A percentile compares a stretch with the other conserved stretches of the same genome.
Conservation (phyloP, 2,888 invertebrate genomes). For the Torymus tubicola region DNA sequence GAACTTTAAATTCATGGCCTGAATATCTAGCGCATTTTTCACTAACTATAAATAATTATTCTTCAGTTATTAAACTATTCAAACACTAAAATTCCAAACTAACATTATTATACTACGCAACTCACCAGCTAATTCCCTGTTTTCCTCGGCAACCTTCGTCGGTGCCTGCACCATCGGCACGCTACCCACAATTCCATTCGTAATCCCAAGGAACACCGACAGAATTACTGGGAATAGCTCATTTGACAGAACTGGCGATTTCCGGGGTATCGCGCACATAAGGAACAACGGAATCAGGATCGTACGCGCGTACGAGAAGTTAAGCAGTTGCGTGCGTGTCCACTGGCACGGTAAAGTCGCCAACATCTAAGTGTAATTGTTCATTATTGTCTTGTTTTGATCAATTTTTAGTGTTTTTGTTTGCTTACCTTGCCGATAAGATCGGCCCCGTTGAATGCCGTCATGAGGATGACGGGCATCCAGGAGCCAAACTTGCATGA, state of each 20-base stretch:
- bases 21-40: too few relatives aligned
- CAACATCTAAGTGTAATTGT: constrained; percentile 79
- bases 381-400: background rate
- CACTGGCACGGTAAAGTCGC: constrained; percentile 90
- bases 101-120: constrained; percentile 1
- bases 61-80: too few relatives aligned
- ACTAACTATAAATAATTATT: too few relatives aligned
- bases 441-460: constrained; percentile 91
- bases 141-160: constrained; percentile 89
- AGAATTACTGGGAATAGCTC: constrained; percentile 84
- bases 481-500: constrained; percentile 90
- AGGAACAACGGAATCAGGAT: constrained; percentile 88
- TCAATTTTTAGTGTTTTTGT: too few relatives aligned
- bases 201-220: constrained; percentile 85
- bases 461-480: constrained; percentile 95
- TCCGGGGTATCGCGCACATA: constrained; percentile 88
- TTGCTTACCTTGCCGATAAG: constrained; percentile 86
- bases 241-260: constrained; percentile 83
- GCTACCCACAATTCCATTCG: constrained; percentile 92
- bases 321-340: constrained; percentile 87
- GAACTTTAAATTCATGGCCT: too few relatives aligned
- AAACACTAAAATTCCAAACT: too few relatives aligned
- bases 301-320: constrained; percentile 85
- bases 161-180: constrained; percentile 96
- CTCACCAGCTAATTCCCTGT: constrained; percentile 90